These are phyloP conservation scores for Eulemur rubriventer DNA, from an alignment of 2,797 vertebrate species.

Conservation along the genomic window DNA sequence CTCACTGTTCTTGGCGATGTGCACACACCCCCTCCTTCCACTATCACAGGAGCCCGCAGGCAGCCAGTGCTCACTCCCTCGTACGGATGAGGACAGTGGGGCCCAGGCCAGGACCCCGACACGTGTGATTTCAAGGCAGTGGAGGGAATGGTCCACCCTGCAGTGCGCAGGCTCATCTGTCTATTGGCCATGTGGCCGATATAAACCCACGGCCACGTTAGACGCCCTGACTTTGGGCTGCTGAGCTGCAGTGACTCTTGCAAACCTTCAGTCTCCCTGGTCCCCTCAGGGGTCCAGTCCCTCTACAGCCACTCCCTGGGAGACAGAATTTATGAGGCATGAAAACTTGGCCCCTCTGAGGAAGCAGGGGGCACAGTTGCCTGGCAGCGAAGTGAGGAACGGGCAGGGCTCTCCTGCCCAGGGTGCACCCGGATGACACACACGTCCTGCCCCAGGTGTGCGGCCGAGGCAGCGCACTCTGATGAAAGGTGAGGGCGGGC, in stretches of 20 bases:
- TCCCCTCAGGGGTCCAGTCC: no score
- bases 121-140: not conserved
- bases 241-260: no score
- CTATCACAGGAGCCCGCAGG: not conserved
- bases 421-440: accelerated
- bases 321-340: not conserved
- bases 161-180: accelerated
- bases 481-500: accelerated
- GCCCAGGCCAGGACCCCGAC: no score
- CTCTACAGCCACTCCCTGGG: accelerated
- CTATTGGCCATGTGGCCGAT: accelerated
- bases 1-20: accelerated
- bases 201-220: not conserved
- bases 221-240: not conserved
- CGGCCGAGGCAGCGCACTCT: accelerated
- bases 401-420: no score
- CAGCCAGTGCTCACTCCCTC: accelerated
- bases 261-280: accelerated
- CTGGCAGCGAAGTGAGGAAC: not conserved
- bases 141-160: not conserved
- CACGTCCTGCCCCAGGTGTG: not conserved
- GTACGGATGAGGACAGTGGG: accelerated
- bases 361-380: not conserved
- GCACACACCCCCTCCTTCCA: accelerated
- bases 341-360: not conserved